Base-by-base conservation (phyloP, 1,140 invertebrate genomes). In the Bombus superbus region DNA sequence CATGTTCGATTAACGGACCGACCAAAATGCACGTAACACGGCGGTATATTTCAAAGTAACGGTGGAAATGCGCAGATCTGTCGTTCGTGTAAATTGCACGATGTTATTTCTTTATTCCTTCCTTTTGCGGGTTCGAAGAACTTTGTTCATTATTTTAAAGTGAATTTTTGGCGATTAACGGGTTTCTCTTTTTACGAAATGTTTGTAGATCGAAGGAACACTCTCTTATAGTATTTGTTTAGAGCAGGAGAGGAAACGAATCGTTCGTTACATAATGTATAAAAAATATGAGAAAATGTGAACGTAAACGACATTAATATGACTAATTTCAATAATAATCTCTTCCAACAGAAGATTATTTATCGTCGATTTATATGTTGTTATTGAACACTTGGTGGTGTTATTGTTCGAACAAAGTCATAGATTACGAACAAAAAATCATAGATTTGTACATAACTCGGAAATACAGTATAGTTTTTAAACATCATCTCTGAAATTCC, bases 1-100 rank as follows among this genome's bases (percentile, higher is more conserved):
- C 62, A 57, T 44, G 72, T 85, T 88, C 76, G 57, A 80, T 88
- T 88, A 87, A 88, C 75, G 13, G n/a, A 25, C 25, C 15, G 42
- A 25, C 25, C 57, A n/a, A 28, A 42, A 66, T 53, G 32, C 76
- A 38, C 66, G 57, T 72, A 71, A 77, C 66, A 47, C 9, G 18
- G 35, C 18, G 53, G 32, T 81, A 72, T 40, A 69, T 82, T 76
- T 85, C 66, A 53, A 88, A 74, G 22, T 28, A 38, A 18, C 40
- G 9, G 44, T 40, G n/a, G 25, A 80, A 79, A 78, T 32, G 18
- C 35, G 73, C 4, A 66, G 9, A 59, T 28, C 53, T 28, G 32
- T 44, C 32, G 25, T 82, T 64, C 42, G 11, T 22, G 25, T 18
- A 18, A 57, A 59, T 32, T 76, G 25, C 47, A 6, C 32, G 8